Evolutionary conservation across 2,797 vertebrate genomes (phyloP).

Genomic region (Rhynchonycteris naso): DNA sequence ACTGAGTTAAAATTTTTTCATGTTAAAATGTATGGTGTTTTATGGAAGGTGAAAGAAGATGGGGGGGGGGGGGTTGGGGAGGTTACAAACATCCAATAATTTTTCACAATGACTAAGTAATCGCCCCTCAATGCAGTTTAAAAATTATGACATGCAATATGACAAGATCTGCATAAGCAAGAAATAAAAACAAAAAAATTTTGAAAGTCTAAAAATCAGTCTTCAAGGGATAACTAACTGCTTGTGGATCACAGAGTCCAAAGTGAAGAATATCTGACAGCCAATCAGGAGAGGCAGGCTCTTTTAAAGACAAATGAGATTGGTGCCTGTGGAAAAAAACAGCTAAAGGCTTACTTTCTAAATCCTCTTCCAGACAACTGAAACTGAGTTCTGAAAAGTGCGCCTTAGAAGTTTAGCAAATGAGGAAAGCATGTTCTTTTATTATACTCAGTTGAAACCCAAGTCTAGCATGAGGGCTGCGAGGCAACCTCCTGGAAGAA

Average conservation of each 20-base stretch:
- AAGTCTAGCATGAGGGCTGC: neutral
- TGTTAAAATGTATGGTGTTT: slow-evolving; percentile 40
- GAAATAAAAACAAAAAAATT: slow-evolving; percentile 43
- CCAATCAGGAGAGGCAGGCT: neutral
- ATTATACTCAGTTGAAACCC: slow-evolving; percentile 30
- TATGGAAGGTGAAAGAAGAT: neutral
- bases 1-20: slow-evolving; percentile 7
- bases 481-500: neutral
- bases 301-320: slow-evolving; percentile 28
- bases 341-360: neutral
- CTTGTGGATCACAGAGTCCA: neutral
- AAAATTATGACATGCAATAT: slow-evolving; percentile 41
- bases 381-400: neutral
- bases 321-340: neutral
- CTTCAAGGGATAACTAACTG: neutral
- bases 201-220: slow-evolving; percentile 5
- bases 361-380: slow-evolving; percentile 15
- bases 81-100: neutral
- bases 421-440: slow-evolving; percentile 31
- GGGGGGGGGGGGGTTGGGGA: too few species aligned
- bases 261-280: neutral
- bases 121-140: neutral
- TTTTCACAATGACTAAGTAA: slow-evolving; percentile 25
- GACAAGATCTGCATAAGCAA: neutral
- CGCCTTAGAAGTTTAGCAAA: slow-evolving; percentile 29